Evolutionary conservation across 1,140 invertebrate genomes (phyloP).

Genomic region (Leguminivora glycinivorella): DNA sequence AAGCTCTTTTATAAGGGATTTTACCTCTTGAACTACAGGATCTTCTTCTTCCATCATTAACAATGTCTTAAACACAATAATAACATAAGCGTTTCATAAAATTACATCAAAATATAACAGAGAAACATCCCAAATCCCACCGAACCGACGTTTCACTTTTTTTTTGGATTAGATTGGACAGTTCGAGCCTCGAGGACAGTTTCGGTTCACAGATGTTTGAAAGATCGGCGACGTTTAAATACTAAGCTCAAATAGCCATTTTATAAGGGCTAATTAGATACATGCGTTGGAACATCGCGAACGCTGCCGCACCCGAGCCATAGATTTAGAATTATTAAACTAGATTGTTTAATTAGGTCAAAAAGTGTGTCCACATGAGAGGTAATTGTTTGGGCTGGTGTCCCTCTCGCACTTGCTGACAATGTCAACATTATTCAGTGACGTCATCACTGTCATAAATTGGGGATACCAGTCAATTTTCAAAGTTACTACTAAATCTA

Average conservation of each 20-base stretch:
- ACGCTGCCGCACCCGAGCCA: too few relatives aligned
- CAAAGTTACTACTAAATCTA: too few relatives aligned
- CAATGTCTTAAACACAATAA: not conserved
- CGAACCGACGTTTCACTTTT: not conserved
- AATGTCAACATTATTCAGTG: too few relatives aligned
- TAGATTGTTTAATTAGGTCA: too few relatives aligned
- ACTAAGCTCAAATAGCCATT: not conserved
- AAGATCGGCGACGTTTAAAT: not conserved
- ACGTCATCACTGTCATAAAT: too few relatives aligned
- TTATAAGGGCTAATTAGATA: too few relatives aligned
- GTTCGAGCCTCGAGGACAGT: not conserved
- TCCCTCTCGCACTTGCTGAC: too few relatives aligned
- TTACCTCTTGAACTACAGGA: constrained; percentile 71
- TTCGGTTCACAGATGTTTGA: not conserved
- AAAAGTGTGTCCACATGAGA: too few relatives aligned
- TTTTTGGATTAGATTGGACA: not conserved
- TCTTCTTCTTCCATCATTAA: constrained; percentile 67
- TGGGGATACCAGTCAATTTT: too few relatives aligned
- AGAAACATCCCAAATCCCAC: constrained; percentile 6
- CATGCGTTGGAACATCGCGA: too few relatives aligned
- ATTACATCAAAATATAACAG: not conserved
- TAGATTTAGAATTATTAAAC: too few relatives aligned
- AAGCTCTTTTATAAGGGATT: constrained; percentile 13
- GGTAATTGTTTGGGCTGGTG: too few relatives aligned
- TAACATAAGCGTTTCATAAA: not conserved